Base-by-base conservation (phyloP, 2,797 vertebrate species). In the Euphonia xanthogaster region DNA sequence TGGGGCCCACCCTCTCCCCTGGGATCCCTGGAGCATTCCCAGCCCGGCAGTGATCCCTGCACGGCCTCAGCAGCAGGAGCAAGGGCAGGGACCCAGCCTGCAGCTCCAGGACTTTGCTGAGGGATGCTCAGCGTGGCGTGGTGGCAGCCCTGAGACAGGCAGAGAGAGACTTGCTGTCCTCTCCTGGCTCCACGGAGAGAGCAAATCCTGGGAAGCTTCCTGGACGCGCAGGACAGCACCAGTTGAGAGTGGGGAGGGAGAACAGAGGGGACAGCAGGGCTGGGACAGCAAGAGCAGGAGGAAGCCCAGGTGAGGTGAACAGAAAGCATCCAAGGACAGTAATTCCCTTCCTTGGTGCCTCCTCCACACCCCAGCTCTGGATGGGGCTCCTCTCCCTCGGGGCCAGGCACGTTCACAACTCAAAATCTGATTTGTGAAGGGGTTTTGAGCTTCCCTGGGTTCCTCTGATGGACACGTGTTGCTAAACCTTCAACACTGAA, bases 141-240 rank as follows among this genome's bases (percentile, higher is more conserved):
- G 14, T 30, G 67, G 81, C 67, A 93, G 88, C 90, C 90, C 94
- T 92, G 95, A 94, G 88, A 73, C 39, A n/a, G 72, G 79, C 62
- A 53, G 67, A 65, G 68, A 68, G 76, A 21, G 23, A 33, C 35
- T 22, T 21, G 20, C 35, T 67, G 60, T 47, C 45, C 83, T 63
- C 90, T 90, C 88, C 70, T 13, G 57, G 19, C 68, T 57, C 65
- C 75, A 37, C 0, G 0, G 11, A 62, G 70, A 60, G 53, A 74
- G 60, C 39, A 45, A 19, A 82, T 7, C 50, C 60, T 72, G 58
- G 80, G 40, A 33, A 33, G 57, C 70, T 25, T 54, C 48, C 42
- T 50, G 89, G 55, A 4, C 2, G 0, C 1, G 65, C 76, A 80
- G 81, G 84, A 73, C 75, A 93, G 94, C 81, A 91, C 95, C 75